Conservation (phyloP, 2,888 invertebrate species). For the Melikaiella ostensackeni region DNA sequence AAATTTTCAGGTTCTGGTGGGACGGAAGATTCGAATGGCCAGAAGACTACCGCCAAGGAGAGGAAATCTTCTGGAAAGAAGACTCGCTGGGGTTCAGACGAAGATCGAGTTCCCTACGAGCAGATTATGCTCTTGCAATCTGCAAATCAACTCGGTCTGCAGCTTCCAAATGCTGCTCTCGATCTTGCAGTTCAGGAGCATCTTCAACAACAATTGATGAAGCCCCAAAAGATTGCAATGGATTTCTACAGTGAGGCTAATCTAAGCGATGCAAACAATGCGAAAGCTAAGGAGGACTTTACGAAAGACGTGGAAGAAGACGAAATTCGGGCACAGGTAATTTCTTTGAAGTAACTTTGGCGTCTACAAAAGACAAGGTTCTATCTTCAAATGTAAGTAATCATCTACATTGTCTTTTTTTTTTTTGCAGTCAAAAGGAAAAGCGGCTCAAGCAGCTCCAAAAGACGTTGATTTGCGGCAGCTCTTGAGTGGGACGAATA, state of each 20-base stretch:
- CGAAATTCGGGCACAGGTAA: constrained; percentile 63
- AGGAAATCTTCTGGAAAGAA: constrained; percentile 73
- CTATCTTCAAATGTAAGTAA: background rate
- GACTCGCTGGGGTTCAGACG: constrained; percentile 75
- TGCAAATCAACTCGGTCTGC: constrained; percentile 71
- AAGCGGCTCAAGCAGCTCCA: constrained; percentile 56
- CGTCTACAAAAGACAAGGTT: too few relatives aligned
- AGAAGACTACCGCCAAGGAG: constrained; percentile 63
- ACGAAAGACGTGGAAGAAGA: constrained; percentile 65
- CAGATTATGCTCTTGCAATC: constrained; percentile 74
- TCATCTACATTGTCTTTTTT: background rate
- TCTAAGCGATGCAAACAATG: constrained; percentile 44
- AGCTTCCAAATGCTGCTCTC: constrained; percentile 69
- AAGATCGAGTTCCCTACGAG: constrained; percentile 74
- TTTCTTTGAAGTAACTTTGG: background rate
- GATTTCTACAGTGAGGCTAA: constrained; percentile 64
- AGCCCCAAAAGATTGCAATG: constrained; percentile 60
- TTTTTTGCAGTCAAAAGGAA: constrained; percentile 59
- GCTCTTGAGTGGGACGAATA: constrained; percentile 65
- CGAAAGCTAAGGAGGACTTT: constrained; percentile 63
- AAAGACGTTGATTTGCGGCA: constrained; percentile 78
- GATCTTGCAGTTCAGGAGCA: constrained; percentile 70
- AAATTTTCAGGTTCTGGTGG: constrained; percentile 33
- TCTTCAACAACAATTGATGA: constrained; percentile 59
- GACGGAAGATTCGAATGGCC: constrained; percentile 58